phyloP scores from a whole-genome alignment of 1,140 invertebrate genomes.

The Eurosta solidaginis region DNA sequence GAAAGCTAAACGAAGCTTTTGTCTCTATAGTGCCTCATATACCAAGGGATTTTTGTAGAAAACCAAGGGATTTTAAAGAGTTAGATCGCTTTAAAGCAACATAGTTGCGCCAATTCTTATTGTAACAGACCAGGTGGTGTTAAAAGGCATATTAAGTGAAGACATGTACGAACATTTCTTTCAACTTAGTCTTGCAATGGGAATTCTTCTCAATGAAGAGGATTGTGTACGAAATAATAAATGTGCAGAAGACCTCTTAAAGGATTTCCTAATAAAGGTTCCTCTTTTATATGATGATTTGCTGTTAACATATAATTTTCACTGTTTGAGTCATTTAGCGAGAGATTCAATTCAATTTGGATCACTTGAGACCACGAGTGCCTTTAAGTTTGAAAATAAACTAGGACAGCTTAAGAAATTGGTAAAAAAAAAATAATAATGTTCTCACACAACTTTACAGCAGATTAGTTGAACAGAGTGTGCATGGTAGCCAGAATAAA shows the following conservation, averaged over 20 bases:
- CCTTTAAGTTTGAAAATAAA: conserved; percentile 3
- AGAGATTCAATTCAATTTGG: conserved; percentile 2
- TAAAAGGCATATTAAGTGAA: background rate
- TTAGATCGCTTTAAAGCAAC: background rate
- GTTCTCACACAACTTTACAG: background rate
- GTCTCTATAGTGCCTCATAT: background rate
- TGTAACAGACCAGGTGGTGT: background rate
- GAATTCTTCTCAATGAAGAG: conserved; percentile 1
- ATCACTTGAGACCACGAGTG: conserved; percentile 2
- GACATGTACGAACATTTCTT: background rate
- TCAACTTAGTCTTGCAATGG: background rate
- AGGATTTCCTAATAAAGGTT: background rate
- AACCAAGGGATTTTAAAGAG: background rate
- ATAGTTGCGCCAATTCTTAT: background rate
- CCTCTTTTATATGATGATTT: conserved; percentile 18
- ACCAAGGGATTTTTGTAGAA: conserved; percentile 12
- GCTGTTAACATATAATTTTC: background rate
- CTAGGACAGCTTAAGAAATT: background rate
- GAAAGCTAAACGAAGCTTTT: background rate
- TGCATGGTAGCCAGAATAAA: background rate
- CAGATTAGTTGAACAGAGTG: background rate
- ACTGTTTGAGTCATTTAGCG: conserved; percentile 15
- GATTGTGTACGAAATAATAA: conserved; percentile 12
- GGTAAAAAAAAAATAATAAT: conserved; percentile 1
- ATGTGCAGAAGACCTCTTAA: background rate